Base-by-base conservation (phyloP, 2,797 vertebrate species). In the Mergus octosetaceus region DNA sequence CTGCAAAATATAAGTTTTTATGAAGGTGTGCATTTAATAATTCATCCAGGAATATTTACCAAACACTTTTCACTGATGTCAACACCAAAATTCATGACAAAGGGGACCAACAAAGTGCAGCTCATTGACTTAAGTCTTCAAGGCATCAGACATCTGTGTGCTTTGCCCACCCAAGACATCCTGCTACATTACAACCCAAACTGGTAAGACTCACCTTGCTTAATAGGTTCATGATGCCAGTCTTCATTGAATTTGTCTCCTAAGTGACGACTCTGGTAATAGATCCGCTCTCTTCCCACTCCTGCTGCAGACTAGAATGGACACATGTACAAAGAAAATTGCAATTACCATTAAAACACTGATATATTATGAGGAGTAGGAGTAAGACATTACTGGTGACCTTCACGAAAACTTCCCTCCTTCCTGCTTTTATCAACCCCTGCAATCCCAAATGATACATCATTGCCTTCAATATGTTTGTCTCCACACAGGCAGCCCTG, bases 231-330 rank as follows among this genome's bases (percentile, higher is more conserved):
- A 11, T 97, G 94, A 92, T 98, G 98, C 97, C 98, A 98, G 61
- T 98, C 98, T 94, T 99, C 98, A 39, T 95, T 96, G 93, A 98
- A 98, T 65, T 96, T 97, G 51, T 99, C 98, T 94, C 97, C 98
- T 91, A 98, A 97, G 93, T 98, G 98, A n/a, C 98, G 98, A 77
- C 98, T 99, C 95, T 99, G 99, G 97, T 99, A 99, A 97, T 99
- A 99, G 11, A 97, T 98, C 97, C 99, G 98, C 92, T 99, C 98
- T 95, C 98, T 98, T 96, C 97, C 98, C 87, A 98, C 88, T 83
- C 96, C 97, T 78, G 97, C 95, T 70, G 97, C 93, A 96, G 97
- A 97, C 99, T 99, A 76, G 92, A 97, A 90, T 38, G 93, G 94
- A 97, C 56, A 96, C 39, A 92, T 6, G 51, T 62, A 81, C 38